Base-by-base conservation (phyloP, 2,113 vertebrate species). In the Dasyprocta punctata region DNA sequence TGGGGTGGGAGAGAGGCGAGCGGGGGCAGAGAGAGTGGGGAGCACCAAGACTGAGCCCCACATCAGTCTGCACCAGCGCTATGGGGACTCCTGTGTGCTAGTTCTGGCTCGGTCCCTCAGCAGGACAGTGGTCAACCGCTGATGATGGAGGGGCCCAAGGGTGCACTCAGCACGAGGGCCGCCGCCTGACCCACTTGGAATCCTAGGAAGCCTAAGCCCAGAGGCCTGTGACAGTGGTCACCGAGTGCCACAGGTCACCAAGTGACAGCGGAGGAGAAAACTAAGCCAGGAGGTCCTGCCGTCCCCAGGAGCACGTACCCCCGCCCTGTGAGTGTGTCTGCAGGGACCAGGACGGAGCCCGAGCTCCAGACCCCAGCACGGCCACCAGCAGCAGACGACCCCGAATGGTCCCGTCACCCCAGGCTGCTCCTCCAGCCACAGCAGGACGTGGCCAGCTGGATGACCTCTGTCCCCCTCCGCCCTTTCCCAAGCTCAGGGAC, bases 81-180 rank as follows among this genome's bases (percentile, higher is more conserved):
- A n/a, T n/a, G n/a, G n/a, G n/a, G n/a, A n/a, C n/a, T n/a, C n/a
- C n/a, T n/a, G n/a, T n/a, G n/a, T n/a, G n/a, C n/a, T n/a, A n/a
- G n/a, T n/a, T n/a, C 54, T 89, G 49, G 84, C 28, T 52, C 49
- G 52, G 77, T 75, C 89, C 24, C 73, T 11, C 22, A 49, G 8
- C 5, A 5, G 8, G n/a, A n/a, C n/a, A n/a, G n/a, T n/a, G n/a
- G n/a, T n/a, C n/a, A n/a, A n/a, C n/a, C n/a, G n/a, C n/a, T n/a
- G n/a, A n/a, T n/a, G n/a, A n/a, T n/a, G n/a, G n/a, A n/a, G n/a
- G n/a, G n/a, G n/a, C n/a, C n/a, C n/a, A n/a, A n/a, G n/a, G n/a
- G n/a, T n/a, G n/a, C n/a, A n/a, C n/a, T 93, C 36, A 67, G 83
- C 91, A 83, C 67, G 81, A 96, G 56, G 33, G 38, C 75, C 52